Evolutionary conservation across 2,888 invertebrate genomes (phyloP), one percentile per base, ranked within the genome.

Genomic region (Chloroclysta siterata): DNA sequence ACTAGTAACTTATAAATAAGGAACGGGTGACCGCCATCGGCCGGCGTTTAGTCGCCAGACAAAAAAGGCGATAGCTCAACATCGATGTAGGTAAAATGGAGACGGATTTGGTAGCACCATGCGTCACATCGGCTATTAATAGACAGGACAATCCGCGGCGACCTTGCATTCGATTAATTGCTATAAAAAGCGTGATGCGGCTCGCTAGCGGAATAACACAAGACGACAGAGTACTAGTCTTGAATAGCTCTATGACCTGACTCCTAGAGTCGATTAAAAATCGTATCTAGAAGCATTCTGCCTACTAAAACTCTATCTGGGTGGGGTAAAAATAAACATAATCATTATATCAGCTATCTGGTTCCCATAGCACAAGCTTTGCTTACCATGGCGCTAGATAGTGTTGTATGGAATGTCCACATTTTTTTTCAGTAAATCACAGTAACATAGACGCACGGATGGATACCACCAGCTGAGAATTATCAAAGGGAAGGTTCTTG

Each of bases 151-250:
- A 66, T 60, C 62, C 51, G 60, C 64, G 72, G 56, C 79, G 80
- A 71, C 85, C 85, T 85, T 85, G 84, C 72, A 64, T 66, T 66
- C 73, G 65, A 66, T 78, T 85, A 85, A 87, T 87, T 83, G 79
- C 78, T 80, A 75, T 80, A 82, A 79, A 75, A 72, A 77, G 36
- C 41, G 46, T 17, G 69, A 65, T 66, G 59, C 60, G 28, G 67
- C 72, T 64, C 71, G 48, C 47, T 15, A 52, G 58, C 44, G 52
- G 47, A 59, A 53, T 47, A 52, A 52, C 17, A 36, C 14, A 39
- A 11, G 10, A 36, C 15, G n/a, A 11, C 28, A 28, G 29, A 14
- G 14, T 8, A 36, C 36, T 36, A 8, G 36, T 36, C 42, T 42
- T 14, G 42, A 14, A 42, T 14, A 42, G 5, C 6, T 42, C n/a